A percentile compares a stretch with the other conserved stretches of the same genome.
Evolutionary conservation across 1,140 invertebrate genomes (phyloP).

Genomic region (Chironomus tepperi): DNA sequence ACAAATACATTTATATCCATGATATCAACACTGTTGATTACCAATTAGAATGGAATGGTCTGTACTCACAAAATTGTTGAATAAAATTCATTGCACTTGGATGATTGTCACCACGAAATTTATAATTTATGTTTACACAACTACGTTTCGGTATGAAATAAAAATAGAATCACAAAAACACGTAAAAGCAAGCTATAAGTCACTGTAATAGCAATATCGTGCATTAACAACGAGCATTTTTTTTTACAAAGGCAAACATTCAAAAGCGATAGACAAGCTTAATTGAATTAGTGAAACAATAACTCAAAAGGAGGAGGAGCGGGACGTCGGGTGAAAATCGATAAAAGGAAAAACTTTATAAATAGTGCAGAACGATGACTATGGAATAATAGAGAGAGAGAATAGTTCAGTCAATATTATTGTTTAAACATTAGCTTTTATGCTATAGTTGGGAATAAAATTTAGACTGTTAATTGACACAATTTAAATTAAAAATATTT

Average conservation of each 20-base stretch:
- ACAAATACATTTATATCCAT: no score
- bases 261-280: neutral
- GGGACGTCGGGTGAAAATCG: neutral
- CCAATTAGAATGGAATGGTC: neutral
- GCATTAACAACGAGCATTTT: neutral
- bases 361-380: no score
- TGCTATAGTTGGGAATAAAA: no score
- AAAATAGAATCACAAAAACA: neutral
- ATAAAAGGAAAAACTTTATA: neutral
- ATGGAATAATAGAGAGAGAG: neutral
- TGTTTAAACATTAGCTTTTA: no score
- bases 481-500: no score
- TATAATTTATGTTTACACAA: constrained; percentile 19
- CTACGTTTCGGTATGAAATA: neutral
- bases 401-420: no score
- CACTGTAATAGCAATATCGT: no score
- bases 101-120: constrained; percentile 18
- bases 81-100: no score
- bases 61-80: neutral
- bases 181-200: neutral
- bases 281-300: constrained; percentile 20
- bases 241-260: neutral
- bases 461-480: no score
- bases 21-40: neutral
- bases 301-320: neutral